A percentile compares a stretch with the other conserved stretches of the same genome.
These are phyloP conservation scores for Papilio demoleus DNA, from an alignment of 2,888 invertebrate species.

Conservation along the genomic window DNA sequence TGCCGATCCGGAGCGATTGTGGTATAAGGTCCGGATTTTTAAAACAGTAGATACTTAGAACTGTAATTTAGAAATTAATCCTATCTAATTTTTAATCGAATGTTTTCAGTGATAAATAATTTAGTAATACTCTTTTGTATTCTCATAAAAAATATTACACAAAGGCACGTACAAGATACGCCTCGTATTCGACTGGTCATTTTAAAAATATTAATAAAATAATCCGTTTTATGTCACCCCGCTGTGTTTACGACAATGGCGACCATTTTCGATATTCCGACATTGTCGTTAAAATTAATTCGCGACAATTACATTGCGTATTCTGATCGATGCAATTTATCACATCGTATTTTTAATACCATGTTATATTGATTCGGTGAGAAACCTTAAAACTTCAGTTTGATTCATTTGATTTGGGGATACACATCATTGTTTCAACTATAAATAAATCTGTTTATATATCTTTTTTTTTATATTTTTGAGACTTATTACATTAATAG, in stretches of 20 bases:
- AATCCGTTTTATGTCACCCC: slow-evolving; percentile 38
- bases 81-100: background rate
- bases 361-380: background rate
- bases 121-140: background rate
- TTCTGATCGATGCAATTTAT: slow-evolving; percentile 34
- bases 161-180: slow-evolving; percentile 14
- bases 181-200: slow-evolving; percentile 5
- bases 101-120: slow-evolving; percentile 1
- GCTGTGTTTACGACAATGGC: slow-evolving; percentile 42
- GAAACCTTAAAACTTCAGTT: background rate
- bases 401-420: background rate
- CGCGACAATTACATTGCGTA: slow-evolving; percentile 36
- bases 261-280: slow-evolving; percentile 41
- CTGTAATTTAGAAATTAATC: background rate
- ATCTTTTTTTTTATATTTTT: too few relatives aligned
- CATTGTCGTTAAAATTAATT: slow-evolving; percentile 44
- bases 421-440: background rate
- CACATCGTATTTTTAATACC: slow-evolving; percentile 19
- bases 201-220: slow-evolving; percentile 33
- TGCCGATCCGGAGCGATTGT: too few relatives aligned
- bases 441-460: too few relatives aligned
- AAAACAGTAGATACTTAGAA: too few relatives aligned
- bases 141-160: slow-evolving; percentile 19
- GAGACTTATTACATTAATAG: too few relatives aligned
- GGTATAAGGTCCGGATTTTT: too few relatives aligned